Percentiles rank a stretch among this genome's conserved stretches.
Evolutionary conservation across 1,140 invertebrate species (phyloP).

Genomic region (Chironomus tepperi): DNA sequence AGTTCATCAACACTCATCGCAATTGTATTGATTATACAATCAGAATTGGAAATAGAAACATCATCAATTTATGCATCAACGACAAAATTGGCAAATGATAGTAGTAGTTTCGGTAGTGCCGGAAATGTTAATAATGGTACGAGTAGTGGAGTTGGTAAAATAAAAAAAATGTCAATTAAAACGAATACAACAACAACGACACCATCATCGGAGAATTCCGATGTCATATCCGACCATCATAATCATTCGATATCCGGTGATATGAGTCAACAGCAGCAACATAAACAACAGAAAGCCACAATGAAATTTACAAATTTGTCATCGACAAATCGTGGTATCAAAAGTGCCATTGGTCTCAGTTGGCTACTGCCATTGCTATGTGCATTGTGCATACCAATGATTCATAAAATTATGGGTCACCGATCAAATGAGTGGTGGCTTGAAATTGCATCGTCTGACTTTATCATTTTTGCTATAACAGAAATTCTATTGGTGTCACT

Average conservation of each 20-base stretch:
- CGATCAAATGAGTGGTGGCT: constrained; percentile 40
- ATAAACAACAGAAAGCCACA: not conserved
- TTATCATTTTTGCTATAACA: constrained; percentile 37
- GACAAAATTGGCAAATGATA: constrained; percentile 32
- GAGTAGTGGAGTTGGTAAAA: not conserved
- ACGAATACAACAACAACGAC: constrained; percentile 27
- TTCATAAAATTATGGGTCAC: constrained; percentile 39
- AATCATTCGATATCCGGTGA: not conserved
- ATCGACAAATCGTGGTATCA: constrained; percentile 33
- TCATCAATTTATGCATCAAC: constrained; percentile 28
- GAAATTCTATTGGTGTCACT: constrained; percentile 36
- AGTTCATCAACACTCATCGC: constrained; percentile 39
- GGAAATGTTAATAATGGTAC: constrained; percentile 15
- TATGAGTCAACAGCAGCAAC: not conserved
- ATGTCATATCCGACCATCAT: not conserved
- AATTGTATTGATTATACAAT: constrained; percentile 38
- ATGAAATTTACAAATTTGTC: constrained; percentile 26
- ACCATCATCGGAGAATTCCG: constrained; percentile 27
- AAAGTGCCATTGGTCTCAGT: constrained; percentile 36
- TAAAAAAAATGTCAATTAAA: constrained; percentile 23
- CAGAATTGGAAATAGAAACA: constrained; percentile 37
- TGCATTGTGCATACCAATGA: constrained; percentile 37
- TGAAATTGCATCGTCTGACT: constrained; percentile 32
- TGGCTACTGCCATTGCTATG: constrained; percentile 38
- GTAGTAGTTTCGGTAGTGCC: constrained; percentile 27